Evolutionary conservation across 2,113 vertebrate species (phyloP).

Genomic region (Lynx canadensis): DNA sequence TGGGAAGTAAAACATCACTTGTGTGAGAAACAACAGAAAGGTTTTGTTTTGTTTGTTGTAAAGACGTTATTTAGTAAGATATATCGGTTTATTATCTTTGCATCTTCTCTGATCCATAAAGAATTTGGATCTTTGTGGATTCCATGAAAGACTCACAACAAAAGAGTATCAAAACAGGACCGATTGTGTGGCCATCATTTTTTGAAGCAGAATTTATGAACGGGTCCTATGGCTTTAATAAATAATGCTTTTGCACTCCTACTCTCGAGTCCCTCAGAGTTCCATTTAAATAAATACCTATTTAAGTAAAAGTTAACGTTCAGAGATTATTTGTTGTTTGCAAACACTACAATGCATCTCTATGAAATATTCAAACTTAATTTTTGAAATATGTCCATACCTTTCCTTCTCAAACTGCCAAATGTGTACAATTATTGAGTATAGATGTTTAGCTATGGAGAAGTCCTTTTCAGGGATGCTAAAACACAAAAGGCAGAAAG

Average conservation of each 20-base stretch:
- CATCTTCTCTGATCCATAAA: conserved; percentile 12
- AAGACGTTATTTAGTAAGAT: conserved; percentile 7
- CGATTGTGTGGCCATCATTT: neutral
- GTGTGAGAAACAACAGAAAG: neutral
- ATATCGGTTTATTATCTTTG: neutral
- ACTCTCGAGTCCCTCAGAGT: neutral
- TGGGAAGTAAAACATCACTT: neutral
- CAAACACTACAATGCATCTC: neutral
- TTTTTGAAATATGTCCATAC: neutral
- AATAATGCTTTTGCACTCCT: neutral
- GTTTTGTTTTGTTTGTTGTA: neutral
- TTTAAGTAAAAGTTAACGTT: conserved; percentile 15
- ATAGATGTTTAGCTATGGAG: neutral
- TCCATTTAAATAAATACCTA: conserved; percentile 3
- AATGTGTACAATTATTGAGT: neutral
- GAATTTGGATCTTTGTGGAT: conserved; percentile 23
- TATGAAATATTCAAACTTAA: conserved; percentile 15
- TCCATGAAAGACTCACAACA: neutral
- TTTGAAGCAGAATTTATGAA: neutral
- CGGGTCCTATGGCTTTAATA: neutral
- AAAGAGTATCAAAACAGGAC: neutral
- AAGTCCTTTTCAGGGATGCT: neutral
- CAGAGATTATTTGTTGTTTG: neutral
- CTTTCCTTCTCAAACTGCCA: neutral
- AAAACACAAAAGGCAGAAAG: neutral